phyloP scores from a whole-genome alignment of 2,113 vertebrate genomes.

The Percopsis transmontana region DNA sequence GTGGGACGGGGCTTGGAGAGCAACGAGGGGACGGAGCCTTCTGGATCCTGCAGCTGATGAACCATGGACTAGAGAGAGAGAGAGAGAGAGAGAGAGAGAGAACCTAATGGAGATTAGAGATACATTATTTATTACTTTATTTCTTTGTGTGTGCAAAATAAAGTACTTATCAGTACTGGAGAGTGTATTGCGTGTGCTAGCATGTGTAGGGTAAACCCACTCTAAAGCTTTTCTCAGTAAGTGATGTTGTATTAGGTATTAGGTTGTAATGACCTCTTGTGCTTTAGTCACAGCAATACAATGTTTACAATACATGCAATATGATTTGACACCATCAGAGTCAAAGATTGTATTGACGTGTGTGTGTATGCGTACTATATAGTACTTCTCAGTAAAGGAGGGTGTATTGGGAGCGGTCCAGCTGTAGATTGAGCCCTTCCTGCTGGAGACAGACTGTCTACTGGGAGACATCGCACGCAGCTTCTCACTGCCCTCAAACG shows the following conservation, averaged over 20 bases:
- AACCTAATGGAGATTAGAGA: neutral
- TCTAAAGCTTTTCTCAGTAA: too few species aligned
- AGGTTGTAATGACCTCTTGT: too few species aligned
- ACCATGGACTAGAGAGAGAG: conserved; percentile 78
- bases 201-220: too few species aligned
- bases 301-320: too few species aligned
- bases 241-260: too few species aligned
- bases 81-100: neutral
- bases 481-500: conserved; percentile 83
- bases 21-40: conserved; percentile 69
- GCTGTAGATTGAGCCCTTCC: conserved; percentile 87
- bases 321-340: too few species aligned
- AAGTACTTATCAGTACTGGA: too few species aligned
- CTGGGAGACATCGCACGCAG: conserved; percentile 76
- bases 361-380: conserved; percentile 79
- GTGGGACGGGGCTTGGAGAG: conserved; percentile 48
- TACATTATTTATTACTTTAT: neutral
- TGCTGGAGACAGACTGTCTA: conserved; percentile 83
- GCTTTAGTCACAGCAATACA: too few species aligned
- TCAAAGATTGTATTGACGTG: too few species aligned
- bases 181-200: too few species aligned
- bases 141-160: neutral
- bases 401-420: conserved; percentile 91
- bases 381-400: conserved; percentile 93
- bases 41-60: conserved; percentile 74